Evolutionary conservation across 2,888 invertebrate species (phyloP).

Genomic region (Choristoneura rosaceana): DNA sequence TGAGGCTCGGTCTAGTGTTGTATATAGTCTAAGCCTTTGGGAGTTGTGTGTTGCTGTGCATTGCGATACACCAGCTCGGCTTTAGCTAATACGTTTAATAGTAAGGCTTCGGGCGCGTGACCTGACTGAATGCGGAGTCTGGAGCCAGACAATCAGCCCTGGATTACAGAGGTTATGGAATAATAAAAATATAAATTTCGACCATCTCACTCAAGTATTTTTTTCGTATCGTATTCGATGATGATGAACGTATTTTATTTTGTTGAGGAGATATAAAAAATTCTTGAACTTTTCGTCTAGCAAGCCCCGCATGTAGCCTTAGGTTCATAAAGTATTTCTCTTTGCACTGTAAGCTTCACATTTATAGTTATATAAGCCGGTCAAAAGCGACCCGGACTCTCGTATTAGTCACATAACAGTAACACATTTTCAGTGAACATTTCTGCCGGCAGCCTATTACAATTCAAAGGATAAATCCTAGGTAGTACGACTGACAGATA

Average conservation of each 20-base stretch:
- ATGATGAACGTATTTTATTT: background rate
- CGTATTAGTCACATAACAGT: too few species aligned
- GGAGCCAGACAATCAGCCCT: background rate
- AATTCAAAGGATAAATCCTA: background rate
- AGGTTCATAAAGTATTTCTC: too few species aligned
- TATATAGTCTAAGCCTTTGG: too few species aligned
- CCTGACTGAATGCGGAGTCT: background rate
- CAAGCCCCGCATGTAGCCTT: too few species aligned
- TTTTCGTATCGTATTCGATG: background rate
- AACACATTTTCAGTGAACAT: background rate
- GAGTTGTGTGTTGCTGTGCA: background rate
- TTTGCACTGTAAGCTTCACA: too few species aligned
- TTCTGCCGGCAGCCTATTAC: background rate
- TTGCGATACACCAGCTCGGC: background rate
- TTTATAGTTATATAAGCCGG: too few species aligned
- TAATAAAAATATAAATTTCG: background rate
- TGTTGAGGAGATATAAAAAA: background rate
- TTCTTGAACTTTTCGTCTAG: too few species aligned
- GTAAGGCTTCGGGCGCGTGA: constrained; percentile 18
- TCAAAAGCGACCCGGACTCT: too few species aligned
- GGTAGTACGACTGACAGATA: background rate
- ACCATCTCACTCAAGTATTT: background rate
- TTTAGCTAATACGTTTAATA: constrained; percentile 1
- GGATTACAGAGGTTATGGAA: background rate
- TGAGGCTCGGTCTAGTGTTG: too few species aligned